phyloP scores from a whole-genome alignment of 2,797 vertebrate genomes.

The Pseudocheirus occidentalis region DNA sequence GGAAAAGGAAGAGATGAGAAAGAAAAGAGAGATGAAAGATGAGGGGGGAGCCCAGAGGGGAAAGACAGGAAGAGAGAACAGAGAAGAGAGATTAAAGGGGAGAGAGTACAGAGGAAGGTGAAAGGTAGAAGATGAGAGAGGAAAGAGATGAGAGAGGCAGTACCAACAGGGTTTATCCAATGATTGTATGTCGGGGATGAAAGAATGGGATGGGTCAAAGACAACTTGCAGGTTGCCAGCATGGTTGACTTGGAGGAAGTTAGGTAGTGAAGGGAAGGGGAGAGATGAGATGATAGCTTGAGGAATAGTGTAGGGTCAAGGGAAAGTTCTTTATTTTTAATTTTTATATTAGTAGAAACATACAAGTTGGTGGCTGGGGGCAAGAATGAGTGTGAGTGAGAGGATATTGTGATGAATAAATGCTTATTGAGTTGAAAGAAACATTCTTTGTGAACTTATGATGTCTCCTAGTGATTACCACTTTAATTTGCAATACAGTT shows the following conservation, averaged over 20 bases:
- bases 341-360: not conserved
- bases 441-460: not conserved
- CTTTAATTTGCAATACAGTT: not conserved
- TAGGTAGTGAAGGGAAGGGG: not conserved
- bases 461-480: not conserved
- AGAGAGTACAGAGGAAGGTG: not conserved
- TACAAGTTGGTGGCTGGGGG: not conserved
- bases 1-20: not conserved
- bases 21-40: not conserved
- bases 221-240: not conserved
- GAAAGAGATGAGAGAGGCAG: not conserved
- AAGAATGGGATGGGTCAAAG: constrained; percentile 1
- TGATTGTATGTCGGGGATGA: not conserved
- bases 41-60: not conserved
- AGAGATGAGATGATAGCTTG: not conserved
- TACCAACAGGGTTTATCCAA: not conserved
- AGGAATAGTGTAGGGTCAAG: not conserved
- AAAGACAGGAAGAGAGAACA: not conserved
- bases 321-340: not conserved
- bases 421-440: not conserved
- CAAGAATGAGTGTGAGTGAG: not conserved
- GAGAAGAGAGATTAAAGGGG: not conserved
- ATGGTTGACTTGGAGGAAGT: not conserved
- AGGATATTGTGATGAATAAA: not conserved
- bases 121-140: not conserved